phyloP scores from a whole-genome alignment of 1,140 invertebrate species.

The Wasmannia auropunctata region DNA sequence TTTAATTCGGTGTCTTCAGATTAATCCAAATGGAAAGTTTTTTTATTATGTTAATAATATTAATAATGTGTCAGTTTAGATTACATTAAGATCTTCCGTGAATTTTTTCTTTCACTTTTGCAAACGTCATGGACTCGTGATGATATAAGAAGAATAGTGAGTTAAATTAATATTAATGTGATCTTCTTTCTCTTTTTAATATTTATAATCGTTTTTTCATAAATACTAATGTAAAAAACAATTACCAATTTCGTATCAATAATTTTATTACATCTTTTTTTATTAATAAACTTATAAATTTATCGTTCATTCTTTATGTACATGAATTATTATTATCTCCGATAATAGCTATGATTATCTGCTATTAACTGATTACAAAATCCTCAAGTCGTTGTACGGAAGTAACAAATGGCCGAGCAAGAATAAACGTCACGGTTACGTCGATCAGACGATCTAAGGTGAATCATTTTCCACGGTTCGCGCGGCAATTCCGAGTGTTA shows the following conservation, averaged over 20 bases:
- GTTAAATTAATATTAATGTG: neutral
- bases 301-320: neutral
- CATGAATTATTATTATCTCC: neutral
- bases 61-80: neutral
- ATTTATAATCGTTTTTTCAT: neutral
- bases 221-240: neutral
- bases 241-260: neutral
- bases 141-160: neutral
- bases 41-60: conserved; percentile 17
- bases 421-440: conserved; percentile 23
- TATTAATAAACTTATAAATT: conserved; percentile 2
- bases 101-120: conserved; percentile 59
- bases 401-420: conserved; percentile 22
- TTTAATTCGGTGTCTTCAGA: neutral
- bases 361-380: neutral
- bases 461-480: conserved; percentile 10
- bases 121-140: neutral
- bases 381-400: neutral
- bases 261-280: conserved; percentile 11
- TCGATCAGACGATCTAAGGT: conserved; percentile 31
- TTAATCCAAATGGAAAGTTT: neutral
- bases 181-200: neutral
- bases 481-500: conserved; percentile 33
- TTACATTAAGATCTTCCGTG: neutral
- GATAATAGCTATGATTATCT: neutral